phyloP scores from a whole-genome alignment of 2,797 vertebrate species.

The Chaenodraco wilsoni region DNA sequence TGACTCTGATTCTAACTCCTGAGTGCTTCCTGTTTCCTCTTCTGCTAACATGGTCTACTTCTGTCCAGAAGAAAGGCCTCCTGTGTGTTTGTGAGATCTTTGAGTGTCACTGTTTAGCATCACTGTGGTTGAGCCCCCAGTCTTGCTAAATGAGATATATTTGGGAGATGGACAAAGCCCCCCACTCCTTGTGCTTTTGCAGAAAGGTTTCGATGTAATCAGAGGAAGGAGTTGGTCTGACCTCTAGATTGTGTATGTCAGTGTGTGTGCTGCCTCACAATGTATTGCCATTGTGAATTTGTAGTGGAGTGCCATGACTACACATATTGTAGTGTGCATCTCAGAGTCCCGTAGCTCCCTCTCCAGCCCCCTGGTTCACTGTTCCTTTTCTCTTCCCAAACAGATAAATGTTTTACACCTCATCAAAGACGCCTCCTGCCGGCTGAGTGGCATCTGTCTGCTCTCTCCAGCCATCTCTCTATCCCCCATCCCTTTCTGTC shows the following conservation, averaged over 20 bases:
- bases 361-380: constrained; percentile 54
- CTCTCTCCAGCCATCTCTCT: constrained; percentile 86
- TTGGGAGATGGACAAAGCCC: constrained; percentile 5
- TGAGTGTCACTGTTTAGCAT: constrained; percentile 25
- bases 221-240: background rate
- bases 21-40: constrained; percentile 27
- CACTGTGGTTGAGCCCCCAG: constrained; percentile 17
- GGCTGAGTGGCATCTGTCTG: constrained; percentile 87
- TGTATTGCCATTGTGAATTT: constrained; percentile 37
- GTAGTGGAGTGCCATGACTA: constrained; percentile 41
- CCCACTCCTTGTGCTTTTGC: constrained; percentile 6
- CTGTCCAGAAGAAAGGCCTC: constrained; percentile 70
- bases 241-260: constrained; percentile 24
- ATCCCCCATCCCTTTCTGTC: constrained; percentile 65
- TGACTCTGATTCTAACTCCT: constrained; percentile 25
- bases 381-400: constrained; percentile 81
- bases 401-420: constrained; percentile 97
- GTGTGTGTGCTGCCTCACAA: constrained; percentile 12
- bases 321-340: constrained; percentile 35
- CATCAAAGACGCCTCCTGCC: constrained; percentile 88
- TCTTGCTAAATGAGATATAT: constrained; percentile 27
- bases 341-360: constrained; percentile 33
- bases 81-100: constrained; percentile 24
- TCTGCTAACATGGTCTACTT: constrained; percentile 76
- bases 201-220: constrained; percentile 7